Evolutionary conservation across 2,888 invertebrate species (phyloP), one percentile per base, ranked within the genome.

Genomic region (Drosophila mimetica): DNA sequence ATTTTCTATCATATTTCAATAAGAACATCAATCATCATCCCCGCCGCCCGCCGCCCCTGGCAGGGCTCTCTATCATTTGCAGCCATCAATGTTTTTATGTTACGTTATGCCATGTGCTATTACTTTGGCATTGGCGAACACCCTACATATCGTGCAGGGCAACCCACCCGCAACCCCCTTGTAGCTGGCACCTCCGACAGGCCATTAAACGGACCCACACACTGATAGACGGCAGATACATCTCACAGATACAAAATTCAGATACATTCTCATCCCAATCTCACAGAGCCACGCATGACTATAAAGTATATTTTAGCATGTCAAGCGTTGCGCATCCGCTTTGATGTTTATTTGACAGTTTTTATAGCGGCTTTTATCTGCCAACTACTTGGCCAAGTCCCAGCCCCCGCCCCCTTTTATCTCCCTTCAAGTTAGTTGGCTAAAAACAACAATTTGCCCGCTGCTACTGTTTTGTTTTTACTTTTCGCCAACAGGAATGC

Each of bases 261-360:
- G 50, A 25, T 20, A 52, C 61, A 71, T 34, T 60, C 71, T 65
- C 72, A 64, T 72, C 66, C 54, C 53, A 42, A 63, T 61, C 73
- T 63, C 65, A 75, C 76, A 65, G 77, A 71, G 75, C 69, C 74
- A 82, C 78, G 79, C 84, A 77, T 84, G 77, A 75, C 77, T 83
- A 85, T 81, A 86, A 84, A 82, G 79, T 79, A 77, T 82, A 80
- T 84, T 89, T 89, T 86, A 89, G 81, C 88, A 89, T 89, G 88
- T 89, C 89, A 89, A 89, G 81, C 88, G 81, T 83, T 81, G 81
- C 81, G 87, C 86, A 89, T 88, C 87, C 80, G 84, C 89, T 89
- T 89, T 89, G 89, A 89, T 89, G 89, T 89, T 87, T 89, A 83
- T 79, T 89, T 89, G 89, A 89, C 89, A 89, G 87, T 79, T 89